Base-by-base conservation (phyloP, 2,113 vertebrate species). In the Apteryx mantelli region DNA sequence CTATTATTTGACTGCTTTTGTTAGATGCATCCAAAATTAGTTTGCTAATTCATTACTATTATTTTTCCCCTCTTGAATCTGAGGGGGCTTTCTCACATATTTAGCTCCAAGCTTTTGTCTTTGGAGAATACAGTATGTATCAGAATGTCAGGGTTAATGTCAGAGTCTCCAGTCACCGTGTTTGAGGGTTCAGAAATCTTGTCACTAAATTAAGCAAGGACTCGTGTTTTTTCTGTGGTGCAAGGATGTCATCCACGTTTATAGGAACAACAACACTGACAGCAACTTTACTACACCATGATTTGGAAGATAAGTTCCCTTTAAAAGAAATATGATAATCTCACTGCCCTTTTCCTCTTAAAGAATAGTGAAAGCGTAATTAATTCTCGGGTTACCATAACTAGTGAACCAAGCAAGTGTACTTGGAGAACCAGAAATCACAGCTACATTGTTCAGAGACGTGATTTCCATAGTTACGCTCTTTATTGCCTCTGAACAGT, bases 381-480 rank as follows among this genome's bases (percentile, higher is more conserved):
- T 66, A 34, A 63, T 50, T 44, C 46, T 89, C 24, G n/a, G 40
- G 19, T 78, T 63, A 56, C 40, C 42, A 1, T 22, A 50, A 55
- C 42, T 66, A 50, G 32, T 7, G 12, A 36, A 50, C 66, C 32
- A 38, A 50, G 70, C 30, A 44, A 68, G 3, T 48, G 13, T 14
- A 22, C 13, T 25, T 38, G 24, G 63, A 80, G 55, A 85, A 42
- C 34, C 40, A 61, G 28, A 7, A 55, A 40, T 9, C 13, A 13
- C 58, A 52, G 26, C 88, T 32, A 24, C 60, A 20, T 6, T 68
- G 38, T 40, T 75, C 48, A 52, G 81, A 28, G 48, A 11, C 1
- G 1, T 32, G 42, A 36, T 70, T 74, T 66, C 53, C 16, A 4
- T 7, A 22, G 52, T 52, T 4, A 2, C 2, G 1, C 28, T 66